Base-by-base conservation (phyloP, 2,888 invertebrate species). In the Pristionchus arcanus region DNA sequence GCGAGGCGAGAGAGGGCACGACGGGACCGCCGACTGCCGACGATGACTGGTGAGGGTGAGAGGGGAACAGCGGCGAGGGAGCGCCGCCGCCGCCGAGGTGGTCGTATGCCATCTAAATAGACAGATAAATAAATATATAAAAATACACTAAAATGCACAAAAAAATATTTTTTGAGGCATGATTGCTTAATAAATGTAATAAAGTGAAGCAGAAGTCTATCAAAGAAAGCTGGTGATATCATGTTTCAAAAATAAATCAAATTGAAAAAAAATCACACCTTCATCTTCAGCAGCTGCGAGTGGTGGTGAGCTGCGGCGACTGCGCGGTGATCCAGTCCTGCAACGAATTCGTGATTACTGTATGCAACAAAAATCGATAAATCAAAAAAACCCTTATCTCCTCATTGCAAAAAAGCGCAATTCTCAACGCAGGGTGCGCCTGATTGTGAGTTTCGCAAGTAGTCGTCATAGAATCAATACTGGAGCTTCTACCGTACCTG, bases 221-320 rank as follows among this genome's bases (percentile, higher is more conserved):
- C 42, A 49, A 49, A 3, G 42, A 49, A 7, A 13, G 7, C 63
- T 25, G 63, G 63, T 21, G 63, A 1, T 7, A 1, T n/a, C 5
- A 11, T 2, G 63, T 63, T 63, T 63, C 63, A 63, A 2, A 5
- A 63, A 63, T 63, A 1, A 63, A n/a, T 63, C 4, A 1, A 63
- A 49, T 9, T 49, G 5, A 63, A 63, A 7, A 21, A 3, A 63
- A 59, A 11, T 15, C 63, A 25, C n/a, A 63, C 63, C 63, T 81
- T 81, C 81, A 81, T 81, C 49, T 42, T 49, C n/a, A 81, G 81
- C 42, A 81, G 81, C 42, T 42, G 49, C 81, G 42, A 53, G 49
- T 81, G 81, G 81, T 81, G 81, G 49, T 81, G 81, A 81, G 81
- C 81, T n/a, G 81, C 81, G 49, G 81, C 81, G 49, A 81, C 81